phyloP scores from a whole-genome alignment of 2,888 invertebrate genomes.

The Helicoverpa assulta region DNA sequence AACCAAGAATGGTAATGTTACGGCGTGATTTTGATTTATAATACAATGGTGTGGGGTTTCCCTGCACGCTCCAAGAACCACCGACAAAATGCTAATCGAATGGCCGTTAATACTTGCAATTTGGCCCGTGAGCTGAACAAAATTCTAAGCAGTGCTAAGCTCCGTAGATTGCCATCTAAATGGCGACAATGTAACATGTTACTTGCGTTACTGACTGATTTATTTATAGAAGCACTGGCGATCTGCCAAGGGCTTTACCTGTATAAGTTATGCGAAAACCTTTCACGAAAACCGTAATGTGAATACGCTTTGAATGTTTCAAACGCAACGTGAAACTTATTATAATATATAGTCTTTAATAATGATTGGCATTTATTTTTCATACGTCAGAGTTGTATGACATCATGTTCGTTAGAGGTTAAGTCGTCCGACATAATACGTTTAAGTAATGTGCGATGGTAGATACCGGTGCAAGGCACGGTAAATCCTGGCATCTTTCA shows the following conservation, averaged over 20 bases:
- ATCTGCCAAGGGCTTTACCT: slow-evolving; percentile 31
- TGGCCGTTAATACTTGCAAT: slow-evolving; percentile 40
- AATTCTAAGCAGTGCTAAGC: slow-evolving; percentile 53
- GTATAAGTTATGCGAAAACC: slow-evolving; percentile 17
- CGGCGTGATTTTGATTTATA: slow-evolving; percentile 43
- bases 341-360: slow-evolving; percentile 5
- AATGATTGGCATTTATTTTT: slow-evolving; percentile 22
- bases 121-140: slow-evolving; percentile 41
- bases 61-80: slow-evolving; percentile 44
- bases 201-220: slow-evolving; percentile 45
- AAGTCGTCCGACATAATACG: slow-evolving; percentile 45
- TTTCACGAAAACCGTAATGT: slow-evolving; percentile 16
- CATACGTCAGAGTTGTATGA: slow-evolving; percentile 43
- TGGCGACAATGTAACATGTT: slow-evolving; percentile 46
- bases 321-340: slow-evolving; percentile 6
- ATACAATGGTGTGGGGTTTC: slow-evolving; percentile 51
- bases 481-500: slow-evolving; percentile 54
- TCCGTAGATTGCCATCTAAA: slow-evolving; percentile 46
- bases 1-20: slow-evolving; percentile 34
- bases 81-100: slow-evolving; percentile 42
- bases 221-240: slow-evolving; percentile 54
- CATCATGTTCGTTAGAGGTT: slow-evolving; percentile 47
- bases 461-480: slow-evolving; percentile 45
- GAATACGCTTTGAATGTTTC: background rate
- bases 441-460: slow-evolving; percentile 53